A percentile compares a stretch with the other conserved stretches of the same genome.
These are phyloP conservation scores for Archilochus colubris DNA, from an alignment of 2,113 vertebrate species.

Conservation along the genomic window DNA sequence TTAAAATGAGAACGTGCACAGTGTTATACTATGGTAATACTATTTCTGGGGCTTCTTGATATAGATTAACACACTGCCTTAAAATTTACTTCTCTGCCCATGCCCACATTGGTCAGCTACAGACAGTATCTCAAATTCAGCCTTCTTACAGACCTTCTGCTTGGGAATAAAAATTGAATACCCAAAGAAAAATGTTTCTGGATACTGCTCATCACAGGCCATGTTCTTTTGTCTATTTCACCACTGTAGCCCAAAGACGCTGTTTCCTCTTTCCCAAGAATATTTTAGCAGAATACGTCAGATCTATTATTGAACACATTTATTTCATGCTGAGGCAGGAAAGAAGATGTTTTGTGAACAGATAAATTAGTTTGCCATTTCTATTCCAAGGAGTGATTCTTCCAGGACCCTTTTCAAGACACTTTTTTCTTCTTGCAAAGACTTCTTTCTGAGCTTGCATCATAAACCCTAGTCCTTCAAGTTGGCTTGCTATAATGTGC, in stretches of 20 bases:
- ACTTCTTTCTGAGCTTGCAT: neutral
- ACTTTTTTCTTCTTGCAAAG: neutral
- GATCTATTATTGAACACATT: neutral
- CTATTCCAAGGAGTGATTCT: neutral
- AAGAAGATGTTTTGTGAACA: slow-evolving; percentile 9
- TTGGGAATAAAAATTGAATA: slow-evolving; percentile 13
- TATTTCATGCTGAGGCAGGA: neutral
- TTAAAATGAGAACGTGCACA: slow-evolving; percentile 49
- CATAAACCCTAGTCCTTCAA: neutral
- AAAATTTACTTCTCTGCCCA: neutral
- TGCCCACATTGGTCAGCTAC: neutral
- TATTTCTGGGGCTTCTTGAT: neutral
- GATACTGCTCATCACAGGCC: neutral
- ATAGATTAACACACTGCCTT: neutral
- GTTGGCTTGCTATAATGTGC: neutral
- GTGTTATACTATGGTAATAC: neutral
- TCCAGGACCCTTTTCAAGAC: neutral
- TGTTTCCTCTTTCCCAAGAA: neutral
- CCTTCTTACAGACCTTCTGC: neutral
- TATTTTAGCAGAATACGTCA: neutral
- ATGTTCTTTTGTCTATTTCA: neutral
- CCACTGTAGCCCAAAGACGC: neutral
- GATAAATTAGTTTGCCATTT: slow-evolving; percentile 11
- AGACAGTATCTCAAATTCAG: neutral
- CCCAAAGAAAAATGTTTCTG: neutral